A percentile compares a stretch with the other conserved stretches of the same genome.
These are phyloP conservation scores for Idaea straminata DNA, from an alignment of 2,888 invertebrate genomes.

Conservation along the genomic window DNA sequence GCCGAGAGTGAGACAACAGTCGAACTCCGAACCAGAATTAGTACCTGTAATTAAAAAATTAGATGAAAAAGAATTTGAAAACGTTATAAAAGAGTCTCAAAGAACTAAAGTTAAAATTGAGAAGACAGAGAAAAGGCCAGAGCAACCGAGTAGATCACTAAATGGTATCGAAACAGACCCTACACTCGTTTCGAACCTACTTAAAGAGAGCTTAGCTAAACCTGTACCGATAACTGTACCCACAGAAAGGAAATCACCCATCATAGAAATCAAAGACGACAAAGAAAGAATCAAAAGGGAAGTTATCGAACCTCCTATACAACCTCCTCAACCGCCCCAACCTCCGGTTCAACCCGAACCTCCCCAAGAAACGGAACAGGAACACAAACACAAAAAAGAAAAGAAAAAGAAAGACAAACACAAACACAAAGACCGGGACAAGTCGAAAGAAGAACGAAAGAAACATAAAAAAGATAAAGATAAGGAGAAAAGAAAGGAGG, in stretches of 20 bases:
- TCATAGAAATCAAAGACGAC: constrained; percentile 46
- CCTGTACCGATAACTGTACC: constrained; percentile 69
- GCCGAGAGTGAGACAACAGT: constrained; percentile 60
- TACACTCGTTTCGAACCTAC: constrained; percentile 83
- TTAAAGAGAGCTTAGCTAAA: constrained; percentile 83
- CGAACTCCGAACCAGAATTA: constrained; percentile 81
- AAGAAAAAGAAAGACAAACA: constrained; percentile 91
- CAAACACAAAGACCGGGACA: constrained; percentile 88
- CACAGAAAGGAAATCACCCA: constrained; percentile 59
- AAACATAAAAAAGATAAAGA: constrained; percentile 86
- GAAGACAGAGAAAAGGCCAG: constrained; percentile 59
- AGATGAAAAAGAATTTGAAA: constrained; percentile 81
- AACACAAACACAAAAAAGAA: constrained; percentile 78
- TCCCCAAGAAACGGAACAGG: constrained; percentile 43
- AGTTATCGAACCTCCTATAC: constrained; percentile 41
- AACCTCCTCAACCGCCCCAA: constrained; percentile 32
- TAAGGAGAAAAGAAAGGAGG: constrained; percentile 59
- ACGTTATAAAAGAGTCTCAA: constrained; percentile 78
- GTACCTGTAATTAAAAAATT: constrained; percentile 82
- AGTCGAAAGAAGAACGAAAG: constrained; percentile 85
- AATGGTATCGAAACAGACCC: constrained; percentile 88
- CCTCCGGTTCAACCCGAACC: constrained; percentile 33
- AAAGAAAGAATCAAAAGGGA: no score
- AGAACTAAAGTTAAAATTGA: constrained; percentile 50
- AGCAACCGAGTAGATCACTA: constrained; percentile 50